Evolutionary conservation across 2,113 vertebrate genomes (phyloP).

Genomic region (Microcebus griseorufus): DNA sequence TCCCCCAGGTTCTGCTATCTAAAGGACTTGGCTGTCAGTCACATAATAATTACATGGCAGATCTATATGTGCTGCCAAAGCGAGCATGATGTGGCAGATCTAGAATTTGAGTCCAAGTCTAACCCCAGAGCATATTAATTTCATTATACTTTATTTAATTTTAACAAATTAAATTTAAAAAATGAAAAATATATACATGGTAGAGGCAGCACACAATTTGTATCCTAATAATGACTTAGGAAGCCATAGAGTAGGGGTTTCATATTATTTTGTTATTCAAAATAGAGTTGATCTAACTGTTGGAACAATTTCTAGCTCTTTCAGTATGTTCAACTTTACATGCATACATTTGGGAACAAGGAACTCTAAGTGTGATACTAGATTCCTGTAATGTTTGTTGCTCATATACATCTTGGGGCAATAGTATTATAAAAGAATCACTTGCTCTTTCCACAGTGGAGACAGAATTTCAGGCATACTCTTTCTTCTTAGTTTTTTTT

Average conservation of each 20-base stretch:
- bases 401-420: neutral
- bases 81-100: neutral
- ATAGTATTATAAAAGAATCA: neutral
- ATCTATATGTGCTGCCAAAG: too few relatives aligned
- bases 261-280: slow-evolving; percentile 39
- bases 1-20: neutral
- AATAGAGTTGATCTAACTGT: slow-evolving; percentile 35
- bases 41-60: neutral
- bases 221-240: slow-evolving; percentile 13
- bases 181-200: neutral
- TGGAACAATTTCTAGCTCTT: slow-evolving; percentile 22
- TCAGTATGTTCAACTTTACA: slow-evolving; percentile 27
- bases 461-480: neutral
- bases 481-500: slow-evolving; percentile 1
- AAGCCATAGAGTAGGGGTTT: neutral
- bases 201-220: neutral
- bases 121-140: neutral
- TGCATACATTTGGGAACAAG: neutral
- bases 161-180: slow-evolving; percentile 21
- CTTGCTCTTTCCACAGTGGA: slow-evolving; percentile 10
- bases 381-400: neutral
- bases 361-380: neutral
- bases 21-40: neutral
- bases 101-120: slow-evolving; percentile 16
- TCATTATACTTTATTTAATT: slow-evolving; percentile 1